Percentiles rank a stretch among this genome's conserved stretches.
Evolutionary conservation across 2,888 invertebrate species (phyloP).

Genomic region (Steinernema scapterisci): DNA sequence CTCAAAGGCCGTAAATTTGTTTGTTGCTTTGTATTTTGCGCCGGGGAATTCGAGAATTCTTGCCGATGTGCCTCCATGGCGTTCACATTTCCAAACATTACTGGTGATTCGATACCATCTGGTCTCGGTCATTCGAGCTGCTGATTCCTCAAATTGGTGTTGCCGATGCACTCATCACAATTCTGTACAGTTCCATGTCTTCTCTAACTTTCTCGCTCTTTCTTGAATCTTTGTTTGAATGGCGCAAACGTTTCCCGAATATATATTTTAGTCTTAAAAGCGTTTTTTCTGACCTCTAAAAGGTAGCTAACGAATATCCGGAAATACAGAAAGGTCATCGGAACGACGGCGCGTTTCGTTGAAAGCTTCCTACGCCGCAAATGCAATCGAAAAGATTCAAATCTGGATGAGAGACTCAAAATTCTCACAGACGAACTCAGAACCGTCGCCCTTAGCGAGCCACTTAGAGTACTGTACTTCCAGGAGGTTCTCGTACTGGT

Average conservation of each 20-base stretch:
- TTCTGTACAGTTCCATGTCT: background rate
- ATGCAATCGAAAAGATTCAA: background rate
- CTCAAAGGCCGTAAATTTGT: background rate
- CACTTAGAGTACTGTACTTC: constrained; percentile 27
- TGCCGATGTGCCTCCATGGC: too few relatives aligned
- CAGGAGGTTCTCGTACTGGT: constrained; percentile 17
- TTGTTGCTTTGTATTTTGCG: background rate
- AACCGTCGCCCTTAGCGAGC: constrained; percentile 15
- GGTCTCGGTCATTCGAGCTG: constrained; percentile 1
- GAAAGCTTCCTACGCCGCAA: constrained; percentile 9
- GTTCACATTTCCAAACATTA: background rate
- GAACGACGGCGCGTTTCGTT: background rate
- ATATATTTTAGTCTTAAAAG: too few relatives aligned
- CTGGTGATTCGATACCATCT: background rate
- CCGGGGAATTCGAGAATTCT: background rate
- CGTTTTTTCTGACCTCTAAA: too few relatives aligned
- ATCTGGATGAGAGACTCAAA: constrained; percentile 18
- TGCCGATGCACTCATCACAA: background rate
- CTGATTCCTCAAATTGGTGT: background rate
- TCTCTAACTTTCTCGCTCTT: background rate
- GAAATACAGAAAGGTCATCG: background rate
- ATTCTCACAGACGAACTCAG: constrained; percentile 20
- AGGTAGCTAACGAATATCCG: too few relatives aligned
- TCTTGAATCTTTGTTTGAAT: background rate
- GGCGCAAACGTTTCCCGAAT: too few relatives aligned